These are phyloP conservation scores for Spinus olivaceus DNA, from an alignment of 2,797 vertebrate species.

Conservation along the genomic window DNA sequence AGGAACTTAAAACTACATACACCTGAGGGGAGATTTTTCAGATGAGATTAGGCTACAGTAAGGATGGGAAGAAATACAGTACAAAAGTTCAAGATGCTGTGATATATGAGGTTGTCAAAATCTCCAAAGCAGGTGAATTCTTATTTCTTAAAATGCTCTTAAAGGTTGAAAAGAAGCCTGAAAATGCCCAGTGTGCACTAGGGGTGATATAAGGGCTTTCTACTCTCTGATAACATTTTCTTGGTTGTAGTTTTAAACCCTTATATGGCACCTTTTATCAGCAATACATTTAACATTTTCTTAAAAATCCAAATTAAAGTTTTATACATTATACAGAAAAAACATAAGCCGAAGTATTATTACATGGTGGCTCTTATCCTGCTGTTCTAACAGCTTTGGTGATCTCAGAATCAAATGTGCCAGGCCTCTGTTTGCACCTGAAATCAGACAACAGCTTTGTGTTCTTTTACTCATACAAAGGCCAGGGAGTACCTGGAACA, in stretches of 20 bases:
- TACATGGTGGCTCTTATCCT: rapidly evolving
- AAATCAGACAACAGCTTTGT: neutral
- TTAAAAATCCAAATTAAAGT: neutral
- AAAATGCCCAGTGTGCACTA: neutral
- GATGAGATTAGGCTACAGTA: neutral
- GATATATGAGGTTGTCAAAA: neutral
- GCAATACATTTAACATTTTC: neutral
- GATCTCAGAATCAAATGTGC: neutral
- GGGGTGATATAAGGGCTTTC: neutral
- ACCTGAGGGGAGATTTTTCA: neutral
- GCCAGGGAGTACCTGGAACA: neutral
- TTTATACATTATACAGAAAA: neutral
- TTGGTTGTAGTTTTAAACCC: neutral
- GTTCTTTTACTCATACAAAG: neutral
- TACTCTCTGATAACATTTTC: neutral
- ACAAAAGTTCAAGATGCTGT: neutral
- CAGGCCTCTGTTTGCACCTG: neutral
- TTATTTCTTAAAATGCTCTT: neutral
- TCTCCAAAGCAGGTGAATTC: neutral
- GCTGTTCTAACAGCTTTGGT: neutral
- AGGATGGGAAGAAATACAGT: neutral
- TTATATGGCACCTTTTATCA: neutral
- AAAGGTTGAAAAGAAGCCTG: neutral
- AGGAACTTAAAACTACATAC: neutral
- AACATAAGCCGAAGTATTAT: neutral